Evolutionary conservation across 2,113 vertebrate species (phyloP).

Genomic region (Toxostoma redivivum): DNA sequence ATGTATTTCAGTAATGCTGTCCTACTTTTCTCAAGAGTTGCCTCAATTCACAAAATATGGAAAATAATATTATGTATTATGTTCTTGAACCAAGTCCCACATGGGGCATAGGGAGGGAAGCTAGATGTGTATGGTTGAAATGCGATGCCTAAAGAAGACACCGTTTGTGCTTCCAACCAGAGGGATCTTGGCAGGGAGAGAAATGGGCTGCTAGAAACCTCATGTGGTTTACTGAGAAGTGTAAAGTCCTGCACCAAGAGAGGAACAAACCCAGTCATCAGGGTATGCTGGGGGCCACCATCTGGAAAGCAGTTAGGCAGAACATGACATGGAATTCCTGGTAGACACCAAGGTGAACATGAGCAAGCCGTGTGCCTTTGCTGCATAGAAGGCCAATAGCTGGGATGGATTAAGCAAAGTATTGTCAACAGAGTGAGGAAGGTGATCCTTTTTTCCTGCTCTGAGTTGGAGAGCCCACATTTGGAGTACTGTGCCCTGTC

Average conservation of each 20-base stretch:
- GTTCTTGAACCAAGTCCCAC: not conserved
- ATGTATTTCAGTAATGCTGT: not conserved
- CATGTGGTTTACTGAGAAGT: not conserved
- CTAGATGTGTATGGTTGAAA: not conserved
- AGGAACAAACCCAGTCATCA: not conserved
- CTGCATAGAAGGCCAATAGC: not conserved
- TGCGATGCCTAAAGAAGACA: not conserved
- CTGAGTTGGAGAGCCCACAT: not conserved
- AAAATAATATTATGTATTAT: not conserved
- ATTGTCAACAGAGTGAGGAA: not conserved
- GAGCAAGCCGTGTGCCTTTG: not conserved
- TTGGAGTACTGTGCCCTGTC: not conserved
- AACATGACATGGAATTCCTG: not conserved
- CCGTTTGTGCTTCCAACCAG: not conserved
- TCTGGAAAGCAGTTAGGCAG: not conserved
- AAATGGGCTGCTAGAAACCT: not conserved
- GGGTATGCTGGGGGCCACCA: fast-evolving
- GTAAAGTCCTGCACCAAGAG: not conserved
- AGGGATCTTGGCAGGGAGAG: not conserved
- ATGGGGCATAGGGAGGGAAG: not conserved
- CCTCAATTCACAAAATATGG: not conserved
- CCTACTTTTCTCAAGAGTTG: not conserved
- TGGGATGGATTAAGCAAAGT: not conserved
- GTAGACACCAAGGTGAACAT: not conserved
- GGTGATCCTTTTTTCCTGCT: not conserved